Evolutionary conservation across 1,140 invertebrate genomes (phyloP).

Genomic region (Tetragonula clypearis): DNA sequence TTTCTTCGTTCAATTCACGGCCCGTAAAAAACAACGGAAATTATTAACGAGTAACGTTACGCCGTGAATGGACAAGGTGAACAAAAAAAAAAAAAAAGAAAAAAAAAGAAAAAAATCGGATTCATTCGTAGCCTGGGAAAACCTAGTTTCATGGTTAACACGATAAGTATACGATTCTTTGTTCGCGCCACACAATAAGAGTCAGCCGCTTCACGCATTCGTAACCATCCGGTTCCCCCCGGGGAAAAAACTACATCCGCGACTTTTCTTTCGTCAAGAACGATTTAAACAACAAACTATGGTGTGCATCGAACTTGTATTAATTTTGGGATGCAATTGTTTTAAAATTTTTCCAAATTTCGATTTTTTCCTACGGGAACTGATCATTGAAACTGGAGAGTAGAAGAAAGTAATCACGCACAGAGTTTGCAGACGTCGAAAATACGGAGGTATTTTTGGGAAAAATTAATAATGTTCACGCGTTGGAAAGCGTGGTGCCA

Average conservation of each 20-base stretch:
- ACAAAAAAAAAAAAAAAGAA: background rate
- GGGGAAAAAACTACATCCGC: background rate
- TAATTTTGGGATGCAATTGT: no score
- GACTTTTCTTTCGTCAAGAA: background rate
- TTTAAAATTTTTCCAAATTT: no score
- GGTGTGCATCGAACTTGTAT: no score
- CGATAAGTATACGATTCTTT: constrained; percentile 17
- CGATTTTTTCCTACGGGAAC: no score
- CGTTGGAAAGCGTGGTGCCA: no score
- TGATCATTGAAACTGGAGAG: no score
- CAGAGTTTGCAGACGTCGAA: no score
- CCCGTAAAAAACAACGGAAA: constrained; percentile 32
- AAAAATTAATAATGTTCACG: no score
- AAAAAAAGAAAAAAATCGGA: background rate
- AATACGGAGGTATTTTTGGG: no score
- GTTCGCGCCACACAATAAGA: constrained; percentile 5
- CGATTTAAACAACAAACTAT: background rate
- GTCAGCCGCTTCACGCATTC: background rate
- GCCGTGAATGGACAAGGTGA: background rate
- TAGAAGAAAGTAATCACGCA: no score
- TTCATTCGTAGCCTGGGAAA: constrained; percentile 3
- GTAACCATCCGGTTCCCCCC: background rate
- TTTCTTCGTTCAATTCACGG: background rate
- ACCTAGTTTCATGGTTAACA: constrained; percentile 18
- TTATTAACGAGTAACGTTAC: constrained; percentile 34